phyloP scores from a whole-genome alignment of 2,888 invertebrate species.

The Sarcophaga variegata region DNA sequence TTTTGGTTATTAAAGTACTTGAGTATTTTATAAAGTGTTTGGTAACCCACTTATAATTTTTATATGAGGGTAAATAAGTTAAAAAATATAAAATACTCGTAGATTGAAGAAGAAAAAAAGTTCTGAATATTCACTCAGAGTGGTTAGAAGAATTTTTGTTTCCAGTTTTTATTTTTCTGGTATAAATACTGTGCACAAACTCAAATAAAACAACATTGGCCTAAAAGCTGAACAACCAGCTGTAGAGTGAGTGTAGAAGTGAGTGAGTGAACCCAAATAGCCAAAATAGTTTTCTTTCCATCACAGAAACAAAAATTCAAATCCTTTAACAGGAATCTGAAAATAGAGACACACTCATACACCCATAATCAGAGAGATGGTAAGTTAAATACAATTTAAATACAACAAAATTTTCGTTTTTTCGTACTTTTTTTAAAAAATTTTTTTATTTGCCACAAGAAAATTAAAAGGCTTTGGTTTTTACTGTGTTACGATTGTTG shows the following conservation, averaged over 20 bases:
- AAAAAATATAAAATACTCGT: not conserved
- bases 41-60: constrained; percentile 66
- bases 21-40: constrained; percentile 67
- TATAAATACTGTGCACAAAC: constrained; percentile 76
- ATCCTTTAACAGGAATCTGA: constrained; percentile 37
- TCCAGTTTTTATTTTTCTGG: constrained; percentile 18
- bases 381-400: constrained; percentile 70
- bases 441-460: not conserved
- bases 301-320: constrained; percentile 33
- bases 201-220: constrained; percentile 76
- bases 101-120: constrained; percentile 13
- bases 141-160: constrained; percentile 40
- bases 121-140: constrained; percentile 45
- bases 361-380: constrained; percentile 70
- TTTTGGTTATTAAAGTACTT: constrained; percentile 62
- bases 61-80: constrained; percentile 37
- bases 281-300: constrained; percentile 8
- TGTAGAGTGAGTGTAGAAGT: too few relatives aligned
- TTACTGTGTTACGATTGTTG: not conserved
- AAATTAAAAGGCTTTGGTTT: not conserved
- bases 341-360: constrained; percentile 22
- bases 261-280: not conserved
- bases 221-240: constrained; percentile 67
- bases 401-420: constrained; percentile 35
- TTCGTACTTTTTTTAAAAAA: not conserved